Base-by-base conservation (phyloP, 2,888 invertebrate genomes). In the Keiferia lycopersicella region DNA sequence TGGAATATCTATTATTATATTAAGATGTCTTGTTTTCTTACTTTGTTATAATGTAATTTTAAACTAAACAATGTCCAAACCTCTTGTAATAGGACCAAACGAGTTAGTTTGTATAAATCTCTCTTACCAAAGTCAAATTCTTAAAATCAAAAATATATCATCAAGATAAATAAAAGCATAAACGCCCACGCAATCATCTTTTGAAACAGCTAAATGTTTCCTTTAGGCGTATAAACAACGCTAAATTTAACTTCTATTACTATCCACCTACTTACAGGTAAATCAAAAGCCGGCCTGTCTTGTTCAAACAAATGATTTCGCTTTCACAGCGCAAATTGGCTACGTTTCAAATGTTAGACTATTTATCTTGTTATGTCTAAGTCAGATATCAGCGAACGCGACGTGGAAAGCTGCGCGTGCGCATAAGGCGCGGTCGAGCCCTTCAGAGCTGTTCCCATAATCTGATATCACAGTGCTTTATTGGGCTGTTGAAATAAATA, bases 251-350 rank as follows among this genome's bases (percentile, higher is more conserved):
- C 26, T 62, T 26, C 56, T 16, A 62, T 62, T 62, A 57, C 53
- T 18, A 30, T 57, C 56, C 26, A 57, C 56, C 62, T 45, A 60
- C 60, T 22, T 38, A 26, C n/a, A 56, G 18, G 30, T 56, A 56
- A 30, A 56, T 34, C 30, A 56, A 30, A 56, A 22, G 22, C 51
- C 18, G 51, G 51, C 51, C 61, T 61, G 34, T 50, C 39, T 30
- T 61, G 50, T 68, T 69, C 71, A 74, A 77, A 79, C 71, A 79
- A 77, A 81, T 76, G 74, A 74, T 76, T 81, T 80, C 73, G 74
- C 82, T 81, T 79, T 81, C 82, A 73, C 75, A 66, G 75, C 73
- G 83, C 85, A 86, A 86, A 86, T 86, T 84, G 82, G 81, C 82
- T 80, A 78, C 85, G 83, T 85, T 86, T 82, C 83, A 78, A 86